A percentile compares a stretch with the other conserved stretches of the same genome.
phyloP scores from a whole-genome alignment of 2,888 invertebrate species.

The Dasysyrphus albostriatus region DNA sequence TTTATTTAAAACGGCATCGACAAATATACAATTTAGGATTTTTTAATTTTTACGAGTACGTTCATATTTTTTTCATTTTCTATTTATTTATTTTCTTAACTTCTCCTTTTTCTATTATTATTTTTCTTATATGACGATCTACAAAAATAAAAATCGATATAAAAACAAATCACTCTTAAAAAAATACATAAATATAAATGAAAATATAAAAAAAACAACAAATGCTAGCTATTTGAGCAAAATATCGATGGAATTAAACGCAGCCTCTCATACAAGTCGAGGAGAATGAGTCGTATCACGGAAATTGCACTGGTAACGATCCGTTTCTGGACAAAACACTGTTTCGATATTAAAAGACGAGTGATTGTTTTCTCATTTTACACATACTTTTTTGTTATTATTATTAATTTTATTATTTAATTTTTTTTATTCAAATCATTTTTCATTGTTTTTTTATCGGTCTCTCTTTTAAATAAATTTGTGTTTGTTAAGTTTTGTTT shows the following conservation, averaged over 20 bases:
- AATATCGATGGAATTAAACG: conserved; percentile 94
- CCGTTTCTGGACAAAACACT: conserved; percentile 82
- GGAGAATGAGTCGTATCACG: conserved; percentile 92
- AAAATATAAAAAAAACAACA: conserved; percentile 74
- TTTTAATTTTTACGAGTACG: conserved; percentile 8
- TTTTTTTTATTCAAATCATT: conserved; percentile 59
- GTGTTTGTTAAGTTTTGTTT: conserved; percentile 52
- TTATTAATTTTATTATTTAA: conserved; percentile 32
- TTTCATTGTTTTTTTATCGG: conserved; percentile 46
- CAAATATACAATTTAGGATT: conserved; percentile 11
- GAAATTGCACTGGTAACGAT: conserved; percentile 92
- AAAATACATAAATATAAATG: conserved; percentile 27
- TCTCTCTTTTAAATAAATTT: conserved; percentile 25
- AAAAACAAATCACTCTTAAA: conserved; percentile 59
- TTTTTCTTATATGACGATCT: conserved; percentile 65
- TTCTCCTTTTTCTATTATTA: conserved; percentile 68
- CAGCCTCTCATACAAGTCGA: conserved; percentile 90
- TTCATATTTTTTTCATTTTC: conserved; percentile 49
- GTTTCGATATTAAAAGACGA: conserved; percentile 81
- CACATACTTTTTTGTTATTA: conserved; percentile 61
- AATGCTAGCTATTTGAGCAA: conserved; percentile 92
- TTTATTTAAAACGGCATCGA: conserved; percentile 42
- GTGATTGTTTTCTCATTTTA: conserved; percentile 79
- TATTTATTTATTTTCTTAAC: conserved; percentile 68
- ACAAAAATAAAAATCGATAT: conserved; percentile 54